Evolutionary conservation across 1,140 invertebrate species (phyloP), one percentile per base, ranked within the genome.

Genomic region (Physella acuta): DNA sequence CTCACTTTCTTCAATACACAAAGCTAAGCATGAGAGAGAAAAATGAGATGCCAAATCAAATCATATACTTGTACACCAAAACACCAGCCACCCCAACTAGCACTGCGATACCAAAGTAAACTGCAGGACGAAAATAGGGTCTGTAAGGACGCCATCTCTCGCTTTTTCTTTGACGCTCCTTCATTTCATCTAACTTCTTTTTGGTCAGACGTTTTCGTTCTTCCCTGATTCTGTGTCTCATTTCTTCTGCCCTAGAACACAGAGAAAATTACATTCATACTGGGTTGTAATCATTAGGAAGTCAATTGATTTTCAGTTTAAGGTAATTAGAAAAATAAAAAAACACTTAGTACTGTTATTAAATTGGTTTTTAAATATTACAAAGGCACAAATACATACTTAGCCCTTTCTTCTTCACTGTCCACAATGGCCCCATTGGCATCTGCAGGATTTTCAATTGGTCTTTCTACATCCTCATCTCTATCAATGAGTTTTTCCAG

Each of bases 121-220:
- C 69, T 34, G 55, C 30, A 33, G 77, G 74, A 37, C 71, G 55
- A 16, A 78, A 31, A 70, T 75, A 80, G 3, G 73, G 63, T 20
- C 67, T 72, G 51, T 77, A 55, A 5, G 70, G 66, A 30, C 68
- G 68, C 71, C 73, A 75, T 30, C 75, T 26, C 74, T 85, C 85
- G 59, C 77, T 73, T 56, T 82, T 76, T 68, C 72, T 70, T 70
- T 85, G 84, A 61, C 79, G 81, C 51, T 78, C 71, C 71, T 81
- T 84, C 76, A 86, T 86, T 36, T 75, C 62, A 20, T 78, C 75
- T 1, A 86, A 76, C 68, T 79, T 78, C 60, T 82, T 76, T 55
- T 73, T 68, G 28, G 82, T 85, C 36, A 81, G 79, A 55, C 82
- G 77, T 28, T 76, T 78, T 28, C 82, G 70, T 62, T 85, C 82